Base-by-base conservation (phyloP, 2,797 vertebrate species). In the Menidia menidia region DNA sequence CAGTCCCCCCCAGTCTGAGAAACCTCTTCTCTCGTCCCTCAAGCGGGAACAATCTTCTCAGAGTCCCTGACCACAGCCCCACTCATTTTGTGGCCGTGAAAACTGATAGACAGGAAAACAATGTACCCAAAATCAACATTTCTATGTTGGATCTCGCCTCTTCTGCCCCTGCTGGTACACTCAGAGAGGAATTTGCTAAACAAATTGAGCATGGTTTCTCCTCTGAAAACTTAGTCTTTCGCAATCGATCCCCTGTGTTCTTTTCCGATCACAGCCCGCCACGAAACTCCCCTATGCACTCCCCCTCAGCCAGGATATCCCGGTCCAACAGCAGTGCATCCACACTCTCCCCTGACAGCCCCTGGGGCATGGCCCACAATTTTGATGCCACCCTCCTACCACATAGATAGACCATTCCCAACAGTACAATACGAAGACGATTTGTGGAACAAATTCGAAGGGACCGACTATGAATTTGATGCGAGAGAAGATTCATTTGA, bases 1-100 rank as follows among this genome's bases (percentile, higher is more conserved):
- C 6, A 0, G 7, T 25, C 10, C 25, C 19, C 0, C 0, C 4
- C 7, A 68, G 11, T 55, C 3, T 19, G 0, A 70, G 11, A 16
- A 62, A 16, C 45, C 60, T 67, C 6, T 19, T 12, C 59, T 78
- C 88, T 68, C 42, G 47, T 39, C 2, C 13, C 3, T 48, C n/a
- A 12, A 4, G 0, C 41, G 39, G 0, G 19, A 33, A 47, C 18
- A 57, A 33, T 35, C 2, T 56, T 12, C 76, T 83, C 19, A 12
- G 53, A 13, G 41, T 82, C 32, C 81, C 81, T 33, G 12, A 59
- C 44, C 31, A 19, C 14, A 61, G 5, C 39, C 0, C 3, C 4
- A 13, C 30, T 1, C 4, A n/a, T 45, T 39, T 4, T 16, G 0
- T 1, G 1, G 1, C 0, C 13, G 7, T 5, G 2, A 9, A 25